Evolutionary conservation across 2,797 vertebrate species (phyloP).

Genomic region (Rhinophrynus dorsalis): DNA sequence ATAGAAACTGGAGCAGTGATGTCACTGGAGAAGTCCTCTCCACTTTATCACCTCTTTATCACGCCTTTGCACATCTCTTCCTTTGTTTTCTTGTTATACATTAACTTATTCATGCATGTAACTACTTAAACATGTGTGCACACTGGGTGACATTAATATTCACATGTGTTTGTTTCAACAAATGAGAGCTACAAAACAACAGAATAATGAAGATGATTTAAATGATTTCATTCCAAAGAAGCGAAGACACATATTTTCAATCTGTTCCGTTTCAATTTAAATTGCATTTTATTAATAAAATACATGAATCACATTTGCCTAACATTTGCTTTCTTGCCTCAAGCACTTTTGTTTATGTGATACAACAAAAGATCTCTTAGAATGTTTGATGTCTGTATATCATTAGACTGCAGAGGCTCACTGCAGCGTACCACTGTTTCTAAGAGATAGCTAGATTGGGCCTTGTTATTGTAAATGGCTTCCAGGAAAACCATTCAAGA

Average conservation of each 20-base stretch:
- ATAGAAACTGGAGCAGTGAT: too few relatives aligned
- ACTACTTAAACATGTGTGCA: neutral
- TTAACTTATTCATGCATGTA: too few relatives aligned
- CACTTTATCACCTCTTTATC: too few relatives aligned
- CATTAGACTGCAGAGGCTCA: neutral
- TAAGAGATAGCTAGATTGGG: neutral
- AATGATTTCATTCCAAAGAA: slow-evolving; percentile 16
- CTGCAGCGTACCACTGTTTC: neutral
- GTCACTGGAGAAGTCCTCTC: too few relatives aligned
- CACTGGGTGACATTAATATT: neutral
- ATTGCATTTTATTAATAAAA: slow-evolving; percentile 51
- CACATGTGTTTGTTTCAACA: slow-evolving; percentile 7
- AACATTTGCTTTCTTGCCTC: slow-evolving; percentile 47
- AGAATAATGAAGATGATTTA: slow-evolving; percentile 11
- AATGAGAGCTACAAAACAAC: slow-evolving; percentile 12
- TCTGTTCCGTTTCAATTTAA: slow-evolving; percentile 13
- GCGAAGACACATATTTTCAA: slow-evolving; percentile 1
- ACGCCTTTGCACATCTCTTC: too few relatives aligned
- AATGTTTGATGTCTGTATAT: slow-evolving; percentile 1
- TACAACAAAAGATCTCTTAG: slow-evolving; percentile 8
- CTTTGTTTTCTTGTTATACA: too few relatives aligned
- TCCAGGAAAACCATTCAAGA: too few relatives aligned
- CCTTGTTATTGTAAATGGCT: too few relatives aligned
- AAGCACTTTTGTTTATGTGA: slow-evolving; percentile 22
- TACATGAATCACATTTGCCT: slow-evolving; percentile 34